Percentiles rank a stretch among this genome's conserved stretches.
Evolutionary conservation across 1,140 invertebrate species (phyloP).

Genomic region (Eumaeus atala): DNA sequence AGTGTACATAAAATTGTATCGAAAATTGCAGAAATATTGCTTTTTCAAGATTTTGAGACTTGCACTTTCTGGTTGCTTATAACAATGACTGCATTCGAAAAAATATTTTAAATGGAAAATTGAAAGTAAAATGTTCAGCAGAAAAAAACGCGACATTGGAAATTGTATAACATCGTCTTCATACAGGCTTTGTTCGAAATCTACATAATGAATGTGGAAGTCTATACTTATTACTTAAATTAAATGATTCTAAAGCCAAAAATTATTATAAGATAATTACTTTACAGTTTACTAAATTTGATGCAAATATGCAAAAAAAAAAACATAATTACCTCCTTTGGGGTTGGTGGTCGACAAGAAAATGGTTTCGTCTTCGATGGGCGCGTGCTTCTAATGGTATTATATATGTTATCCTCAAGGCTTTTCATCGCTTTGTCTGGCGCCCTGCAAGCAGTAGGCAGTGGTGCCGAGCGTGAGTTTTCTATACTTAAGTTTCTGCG

Average conservation of each 20-base stretch:
- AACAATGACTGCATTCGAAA: no score
- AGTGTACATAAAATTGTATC: conserved; percentile 45
- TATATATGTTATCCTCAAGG: conserved; percentile 38
- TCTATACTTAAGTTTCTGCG: conserved; percentile 16
- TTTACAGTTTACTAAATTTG: no score
- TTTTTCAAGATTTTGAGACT: no score
- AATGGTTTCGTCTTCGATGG: conserved; percentile 21
- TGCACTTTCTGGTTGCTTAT: no score
- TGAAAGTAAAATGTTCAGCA: no score
- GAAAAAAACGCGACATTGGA: no score
- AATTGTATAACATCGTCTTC: no score
- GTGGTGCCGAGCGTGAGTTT: conserved; percentile 9
- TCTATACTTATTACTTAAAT: no score
- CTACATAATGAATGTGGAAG: no score
- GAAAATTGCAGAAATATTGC: no score
- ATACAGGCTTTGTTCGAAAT: not conserved
- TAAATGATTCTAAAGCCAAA: not conserved
- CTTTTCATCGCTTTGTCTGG: conserved; percentile 36
- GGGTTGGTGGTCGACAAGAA: conserved; percentile 27
- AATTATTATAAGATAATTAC: no score
- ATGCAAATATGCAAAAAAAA: not conserved
- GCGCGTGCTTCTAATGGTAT: conserved; percentile 34
- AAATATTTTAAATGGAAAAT: no score
- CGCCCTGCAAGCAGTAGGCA: conserved; percentile 10
- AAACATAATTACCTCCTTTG: conserved; percentile 37